These are phyloP conservation scores for Metopolophium dirhodum DNA, from an alignment of 1,140 invertebrate species.

Conservation along the genomic window DNA sequence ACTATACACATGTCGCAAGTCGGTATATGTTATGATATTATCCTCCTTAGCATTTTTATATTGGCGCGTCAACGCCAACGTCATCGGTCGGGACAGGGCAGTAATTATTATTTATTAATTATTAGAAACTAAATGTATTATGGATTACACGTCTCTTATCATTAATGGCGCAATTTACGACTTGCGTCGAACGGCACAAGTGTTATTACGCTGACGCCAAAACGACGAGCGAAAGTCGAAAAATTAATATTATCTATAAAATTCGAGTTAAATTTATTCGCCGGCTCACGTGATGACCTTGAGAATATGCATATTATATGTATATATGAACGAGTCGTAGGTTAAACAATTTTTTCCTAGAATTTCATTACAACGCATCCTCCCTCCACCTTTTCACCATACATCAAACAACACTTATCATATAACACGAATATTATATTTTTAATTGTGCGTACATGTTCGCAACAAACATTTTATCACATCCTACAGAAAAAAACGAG, in stretches of 20 bases:
- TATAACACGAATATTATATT: not conserved
- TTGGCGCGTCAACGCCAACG: not conserved
- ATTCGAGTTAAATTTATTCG: not conserved
- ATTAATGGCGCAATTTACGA: not conserved
- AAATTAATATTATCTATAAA: conserved; percentile 22
- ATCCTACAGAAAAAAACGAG: not conserved
- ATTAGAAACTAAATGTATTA: conserved; percentile 13
- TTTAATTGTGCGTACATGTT: conserved; percentile 6
- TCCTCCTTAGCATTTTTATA: not conserved
- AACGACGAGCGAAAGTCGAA: conserved; percentile 15
- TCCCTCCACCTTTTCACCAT: not conserved
- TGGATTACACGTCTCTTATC: conserved; percentile 17
- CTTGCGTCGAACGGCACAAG: not conserved
- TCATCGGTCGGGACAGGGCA: not conserved
- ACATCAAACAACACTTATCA: not conserved
- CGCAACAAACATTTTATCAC: not conserved
- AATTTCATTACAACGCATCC: not conserved
- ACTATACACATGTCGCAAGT: not conserved
- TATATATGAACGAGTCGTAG: conserved; percentile 26
- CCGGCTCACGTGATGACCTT: conserved; percentile 11
- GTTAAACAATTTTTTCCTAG: conserved; percentile 35
- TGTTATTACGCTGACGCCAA: not conserved
- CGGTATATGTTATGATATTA: not conserved
- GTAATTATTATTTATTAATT: not conserved
- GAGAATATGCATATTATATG: not conserved